Conservation (phyloP, 2,113 vertebrate species). For the Synchiropus splendidus region DNA sequence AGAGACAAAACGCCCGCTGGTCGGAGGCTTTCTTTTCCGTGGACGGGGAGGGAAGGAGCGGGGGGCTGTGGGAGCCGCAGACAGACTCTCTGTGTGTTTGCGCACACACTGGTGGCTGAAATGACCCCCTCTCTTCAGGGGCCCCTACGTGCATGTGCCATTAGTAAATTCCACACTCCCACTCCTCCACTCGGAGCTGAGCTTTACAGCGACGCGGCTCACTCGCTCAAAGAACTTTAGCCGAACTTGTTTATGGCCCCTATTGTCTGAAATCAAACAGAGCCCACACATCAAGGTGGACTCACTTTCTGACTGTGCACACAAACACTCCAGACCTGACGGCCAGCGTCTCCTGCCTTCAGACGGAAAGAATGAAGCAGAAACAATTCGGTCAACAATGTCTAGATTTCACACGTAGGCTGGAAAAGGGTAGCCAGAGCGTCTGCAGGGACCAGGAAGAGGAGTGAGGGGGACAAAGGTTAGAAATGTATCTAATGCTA, state of each 20-base stretch:
- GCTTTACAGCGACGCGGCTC: conserved; percentile 45
- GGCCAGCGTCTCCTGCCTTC: conserved; percentile 27
- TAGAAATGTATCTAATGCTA: conserved; percentile 59
- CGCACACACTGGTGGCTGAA: conserved; percentile 61
- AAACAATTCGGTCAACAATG: conserved; percentile 23
- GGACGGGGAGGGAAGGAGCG: conserved; percentile 25
- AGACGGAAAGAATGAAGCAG: conserved; percentile 16
- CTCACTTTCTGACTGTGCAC: conserved; percentile 47
- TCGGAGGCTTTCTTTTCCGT: conserved; percentile 24
- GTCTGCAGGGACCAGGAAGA: conserved; percentile 37
- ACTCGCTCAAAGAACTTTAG: conserved; percentile 51
- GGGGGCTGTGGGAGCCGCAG: conserved; percentile 39
- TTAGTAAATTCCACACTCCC: conserved; percentile 71
- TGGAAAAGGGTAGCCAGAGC: conserved; percentile 17
- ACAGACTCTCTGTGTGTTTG: conserved; percentile 62
- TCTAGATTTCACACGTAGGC: conserved; percentile 37
- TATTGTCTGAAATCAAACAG: conserved; percentile 60
- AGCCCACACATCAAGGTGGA: conserved; percentile 58
- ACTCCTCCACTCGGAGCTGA: conserved; percentile 56
- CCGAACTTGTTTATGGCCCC: conserved; percentile 55
- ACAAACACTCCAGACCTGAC: conserved; percentile 41
- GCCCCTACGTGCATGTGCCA: conserved; percentile 68
- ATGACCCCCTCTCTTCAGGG: conserved; percentile 58
- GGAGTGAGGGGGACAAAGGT: conserved; percentile 56
- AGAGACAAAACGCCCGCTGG: conserved; percentile 42